Percentiles rank a stretch among this genome's conserved stretches.
Conservation (phyloP, 2,888 invertebrate genomes). For the Tachina fera region DNA sequence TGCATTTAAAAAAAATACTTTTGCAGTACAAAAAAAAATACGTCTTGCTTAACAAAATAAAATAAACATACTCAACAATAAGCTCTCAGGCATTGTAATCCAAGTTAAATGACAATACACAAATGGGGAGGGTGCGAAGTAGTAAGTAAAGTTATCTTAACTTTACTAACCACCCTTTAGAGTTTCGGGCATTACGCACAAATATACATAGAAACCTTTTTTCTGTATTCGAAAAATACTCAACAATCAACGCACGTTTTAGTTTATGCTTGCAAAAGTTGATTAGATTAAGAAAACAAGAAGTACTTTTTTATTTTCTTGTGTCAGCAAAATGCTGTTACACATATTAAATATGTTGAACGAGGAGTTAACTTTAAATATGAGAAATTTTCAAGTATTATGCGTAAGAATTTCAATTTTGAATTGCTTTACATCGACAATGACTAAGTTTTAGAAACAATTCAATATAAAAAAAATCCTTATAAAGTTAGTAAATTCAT, state of each 20-base stretch:
- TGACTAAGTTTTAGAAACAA: too few species aligned
- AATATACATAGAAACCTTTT: conserved; percentile 21
- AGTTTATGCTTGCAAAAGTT: conserved; percentile 60
- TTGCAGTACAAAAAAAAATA: conserved; percentile 30
- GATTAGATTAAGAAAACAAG: conserved; percentile 63
- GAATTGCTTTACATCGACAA: too few species aligned
- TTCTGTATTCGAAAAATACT: conserved; percentile 38
- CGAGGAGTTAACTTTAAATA: background rate
- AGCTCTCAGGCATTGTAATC: conserved; percentile 42
- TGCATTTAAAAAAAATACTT: conserved; percentile 57
- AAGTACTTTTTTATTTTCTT: conserved; percentile 40
- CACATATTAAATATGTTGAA: conserved; percentile 49
- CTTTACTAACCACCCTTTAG: conserved; percentile 54
- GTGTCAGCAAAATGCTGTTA: conserved; percentile 51
- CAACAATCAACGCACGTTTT: conserved; percentile 64
- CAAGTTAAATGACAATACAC: conserved; percentile 43
- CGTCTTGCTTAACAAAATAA: conserved; percentile 11
- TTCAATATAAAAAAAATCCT: too few species aligned
- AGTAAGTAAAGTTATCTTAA: conserved; percentile 52
- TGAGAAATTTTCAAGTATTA: background rate
- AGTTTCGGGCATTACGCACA: conserved; percentile 41
- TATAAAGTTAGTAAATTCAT: too few species aligned
- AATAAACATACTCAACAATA: conserved; percentile 23
- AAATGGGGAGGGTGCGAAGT: conserved; percentile 39
- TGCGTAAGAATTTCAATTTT: background rate